Conservation (phyloP, 2,113 vertebrate species). For the Pardalotus punctatus region DNA sequence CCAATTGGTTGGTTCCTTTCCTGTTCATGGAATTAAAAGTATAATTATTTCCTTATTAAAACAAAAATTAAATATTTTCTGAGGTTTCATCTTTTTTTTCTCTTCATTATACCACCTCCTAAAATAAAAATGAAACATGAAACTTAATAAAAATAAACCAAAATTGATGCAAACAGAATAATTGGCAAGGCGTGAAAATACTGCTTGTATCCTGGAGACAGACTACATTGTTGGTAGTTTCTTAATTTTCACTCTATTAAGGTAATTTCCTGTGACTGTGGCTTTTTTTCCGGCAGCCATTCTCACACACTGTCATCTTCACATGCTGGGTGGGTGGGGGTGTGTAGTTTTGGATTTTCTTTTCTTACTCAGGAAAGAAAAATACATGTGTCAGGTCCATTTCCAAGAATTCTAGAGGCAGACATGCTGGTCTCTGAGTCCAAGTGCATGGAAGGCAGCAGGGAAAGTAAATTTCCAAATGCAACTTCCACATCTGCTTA, state of each 20-base stretch:
- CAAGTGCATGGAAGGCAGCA: background rate
- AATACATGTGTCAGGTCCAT: background rate
- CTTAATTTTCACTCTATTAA: conserved; percentile 83
- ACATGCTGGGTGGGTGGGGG: background rate
- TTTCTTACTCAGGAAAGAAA: background rate
- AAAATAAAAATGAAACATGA: conserved; percentile 23
- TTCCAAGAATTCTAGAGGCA: background rate
- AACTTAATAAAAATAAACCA: conserved; percentile 61
- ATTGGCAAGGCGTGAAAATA: conserved; percentile 73
- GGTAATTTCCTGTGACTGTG: conserved; percentile 75
- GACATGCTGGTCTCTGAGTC: background rate
- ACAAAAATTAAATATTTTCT: conserved; percentile 66
- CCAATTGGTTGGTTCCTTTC: conserved; percentile 16
- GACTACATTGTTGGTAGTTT: conserved; percentile 46
- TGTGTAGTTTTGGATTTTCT: background rate
- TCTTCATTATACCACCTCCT: conserved; percentile 41
- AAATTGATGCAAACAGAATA: conserved; percentile 76
- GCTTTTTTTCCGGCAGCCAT: conserved; percentile 46
- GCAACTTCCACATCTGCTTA: background rate
- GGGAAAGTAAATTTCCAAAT: background rate
- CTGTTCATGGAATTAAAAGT: conserved; percentile 6
- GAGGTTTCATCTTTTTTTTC: conserved; percentile 64
- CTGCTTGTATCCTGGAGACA: conserved; percentile 70
- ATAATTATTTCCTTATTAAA: conserved; percentile 65
- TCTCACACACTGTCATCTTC: conserved; percentile 24